Conservation (phyloP, 2,113 vertebrate species). For the Raja brachyura region DNA sequence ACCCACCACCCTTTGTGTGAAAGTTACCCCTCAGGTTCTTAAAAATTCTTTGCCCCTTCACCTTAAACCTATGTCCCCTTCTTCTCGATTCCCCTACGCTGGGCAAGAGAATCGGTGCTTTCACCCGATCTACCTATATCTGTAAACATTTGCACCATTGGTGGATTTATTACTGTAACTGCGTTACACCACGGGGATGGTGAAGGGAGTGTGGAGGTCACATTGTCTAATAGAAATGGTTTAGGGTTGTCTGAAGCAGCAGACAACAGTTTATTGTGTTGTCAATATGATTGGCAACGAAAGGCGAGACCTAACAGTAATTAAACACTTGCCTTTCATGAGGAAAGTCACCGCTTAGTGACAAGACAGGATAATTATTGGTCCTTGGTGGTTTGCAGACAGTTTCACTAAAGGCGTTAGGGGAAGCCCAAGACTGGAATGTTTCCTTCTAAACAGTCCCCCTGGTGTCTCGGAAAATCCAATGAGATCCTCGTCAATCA, state of each 20-base stretch:
- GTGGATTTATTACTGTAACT: not conserved
- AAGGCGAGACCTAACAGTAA: not conserved
- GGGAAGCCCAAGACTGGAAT: not conserved
- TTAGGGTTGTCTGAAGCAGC: not conserved
- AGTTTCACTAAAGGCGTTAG: not conserved
- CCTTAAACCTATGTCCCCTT: too few species aligned
- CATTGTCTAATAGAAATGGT: not conserved
- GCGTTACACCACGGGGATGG: not conserved
- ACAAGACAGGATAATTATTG: not conserved
- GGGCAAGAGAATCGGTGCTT: too few species aligned
- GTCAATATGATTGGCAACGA: not conserved
- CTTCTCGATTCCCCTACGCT: too few species aligned
- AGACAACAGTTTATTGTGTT: constrained; percentile 8
- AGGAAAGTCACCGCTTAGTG: not conserved
- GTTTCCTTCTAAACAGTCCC: not conserved
- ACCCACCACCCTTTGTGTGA: too few species aligned
- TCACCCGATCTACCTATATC: too few species aligned
- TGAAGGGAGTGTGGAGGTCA: not conserved
- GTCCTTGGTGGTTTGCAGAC: not conserved
- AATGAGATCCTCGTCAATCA: too few species aligned
- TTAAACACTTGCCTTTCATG: constrained; percentile 19
- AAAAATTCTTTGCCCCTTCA: too few species aligned
- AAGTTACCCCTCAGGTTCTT: too few species aligned
- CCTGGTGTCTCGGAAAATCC: not conserved
- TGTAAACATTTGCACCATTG: too few species aligned